Conservation (phyloP, 2,113 vertebrate genomes). For the Plotosus lineatus region DNA sequence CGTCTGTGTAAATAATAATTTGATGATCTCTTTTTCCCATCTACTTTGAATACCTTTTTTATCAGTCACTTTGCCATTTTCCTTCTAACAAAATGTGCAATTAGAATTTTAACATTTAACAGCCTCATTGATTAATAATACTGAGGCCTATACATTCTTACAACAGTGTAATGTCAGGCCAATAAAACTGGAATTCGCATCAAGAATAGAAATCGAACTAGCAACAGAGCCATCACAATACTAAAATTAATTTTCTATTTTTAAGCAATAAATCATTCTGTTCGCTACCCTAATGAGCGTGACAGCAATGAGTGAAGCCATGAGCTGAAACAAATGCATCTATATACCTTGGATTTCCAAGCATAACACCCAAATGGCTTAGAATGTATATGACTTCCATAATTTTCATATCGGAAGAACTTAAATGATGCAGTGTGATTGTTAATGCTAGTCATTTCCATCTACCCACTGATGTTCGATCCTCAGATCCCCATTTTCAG, state of each 20-base stretch:
- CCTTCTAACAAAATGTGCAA: background rate
- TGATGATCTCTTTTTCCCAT: too few relatives aligned
- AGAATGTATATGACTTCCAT: background rate
- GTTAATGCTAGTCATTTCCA: background rate
- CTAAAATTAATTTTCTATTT: background rate
- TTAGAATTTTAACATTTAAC: background rate
- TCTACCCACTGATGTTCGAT: background rate
- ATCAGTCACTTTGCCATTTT: too few relatives aligned
- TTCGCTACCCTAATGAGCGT: background rate
- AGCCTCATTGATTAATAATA: background rate
- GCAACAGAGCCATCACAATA: background rate
- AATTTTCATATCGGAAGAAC: background rate
- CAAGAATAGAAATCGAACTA: background rate
- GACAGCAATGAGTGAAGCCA: background rate
- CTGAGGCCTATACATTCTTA: background rate
- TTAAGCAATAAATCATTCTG: background rate
- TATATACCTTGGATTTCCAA: background rate
- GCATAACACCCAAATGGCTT: background rate
- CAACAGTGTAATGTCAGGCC: background rate
- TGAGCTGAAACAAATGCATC: background rate
- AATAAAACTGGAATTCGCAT: background rate
- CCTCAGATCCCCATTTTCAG: slow-evolving; percentile 3
- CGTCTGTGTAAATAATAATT: too few relatives aligned
- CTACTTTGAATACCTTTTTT: too few relatives aligned
- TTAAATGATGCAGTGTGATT: background rate